Conservation (phyloP, 2,797 vertebrate species). For the Enteromius radiatus region DNA sequence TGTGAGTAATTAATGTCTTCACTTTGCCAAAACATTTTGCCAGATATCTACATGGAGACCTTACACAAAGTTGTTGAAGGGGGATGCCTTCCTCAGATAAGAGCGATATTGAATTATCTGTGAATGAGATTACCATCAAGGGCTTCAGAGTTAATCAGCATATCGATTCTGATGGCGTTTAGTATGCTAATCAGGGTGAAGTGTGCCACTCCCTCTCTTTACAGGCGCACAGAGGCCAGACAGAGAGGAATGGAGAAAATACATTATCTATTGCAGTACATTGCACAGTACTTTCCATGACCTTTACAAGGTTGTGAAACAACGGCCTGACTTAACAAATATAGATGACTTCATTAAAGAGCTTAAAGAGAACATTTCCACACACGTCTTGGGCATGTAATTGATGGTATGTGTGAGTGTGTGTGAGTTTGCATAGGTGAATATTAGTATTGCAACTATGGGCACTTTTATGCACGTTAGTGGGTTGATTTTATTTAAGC, state of each 20-base stretch:
- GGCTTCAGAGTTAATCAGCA: slow-evolving; percentile 69
- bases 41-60: slow-evolving; percentile 58
- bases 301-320: slow-evolving; percentile 57
- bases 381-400: slow-evolving; percentile 11
- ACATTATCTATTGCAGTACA: slow-evolving; percentile 29
- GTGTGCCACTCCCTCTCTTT: slow-evolving; percentile 33
- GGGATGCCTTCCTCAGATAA: slow-evolving; percentile 70
- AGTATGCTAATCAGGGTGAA: slow-evolving; percentile 59
- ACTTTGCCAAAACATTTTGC: slow-evolving; percentile 49
- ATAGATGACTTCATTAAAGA: slow-evolving; percentile 55
- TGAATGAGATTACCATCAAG: slow-evolving; percentile 68
- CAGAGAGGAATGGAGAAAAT: slow-evolving; percentile 30
- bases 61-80: slow-evolving; percentile 60
- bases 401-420: slow-evolving; percentile 17
- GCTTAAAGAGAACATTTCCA: slow-evolving; percentile 51
- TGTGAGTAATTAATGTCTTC: slow-evolving; percentile 64
- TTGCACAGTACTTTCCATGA: slow-evolving; percentile 30
- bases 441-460: background rate
- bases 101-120: slow-evolving; percentile 69
- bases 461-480: background rate
- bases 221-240: slow-evolving; percentile 36
- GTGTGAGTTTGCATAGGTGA: background rate
- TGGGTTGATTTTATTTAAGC: slow-evolving; percentile 10
- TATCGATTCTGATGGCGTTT: slow-evolving; percentile 68
- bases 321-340: slow-evolving; percentile 49